phyloP scores from a whole-genome alignment of 2,888 invertebrate species.

The Odontocolon sp. region DNA sequence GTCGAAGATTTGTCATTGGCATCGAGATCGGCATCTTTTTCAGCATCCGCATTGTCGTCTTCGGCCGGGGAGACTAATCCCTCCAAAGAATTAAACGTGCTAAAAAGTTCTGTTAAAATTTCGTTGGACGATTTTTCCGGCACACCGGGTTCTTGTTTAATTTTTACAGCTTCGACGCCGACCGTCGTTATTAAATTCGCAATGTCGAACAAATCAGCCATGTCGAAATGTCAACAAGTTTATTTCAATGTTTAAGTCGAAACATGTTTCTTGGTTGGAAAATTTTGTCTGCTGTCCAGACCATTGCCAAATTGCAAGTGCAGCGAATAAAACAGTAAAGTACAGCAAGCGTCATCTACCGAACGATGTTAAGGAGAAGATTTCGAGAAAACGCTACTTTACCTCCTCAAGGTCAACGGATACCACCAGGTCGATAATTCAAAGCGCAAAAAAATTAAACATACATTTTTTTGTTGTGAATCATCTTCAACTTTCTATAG shows the following conservation, averaged over 20 bases:
- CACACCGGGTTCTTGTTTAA: slow-evolving; percentile 77
- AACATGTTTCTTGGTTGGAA: background rate
- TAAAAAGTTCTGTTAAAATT: slow-evolving; percentile 91
- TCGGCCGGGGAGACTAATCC: slow-evolving; percentile 69
- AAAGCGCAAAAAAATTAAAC: background rate
- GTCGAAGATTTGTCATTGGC: slow-evolving; percentile 46
- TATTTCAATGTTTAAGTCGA: background rate
- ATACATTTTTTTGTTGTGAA: no score
- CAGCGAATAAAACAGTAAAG: background rate
- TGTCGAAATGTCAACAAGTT: slow-evolving; percentile 43
- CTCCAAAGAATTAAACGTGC: slow-evolving; percentile 85
- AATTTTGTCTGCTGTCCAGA: background rate
- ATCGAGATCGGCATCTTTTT: slow-evolving; percentile 75
- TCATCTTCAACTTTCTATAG: no score
- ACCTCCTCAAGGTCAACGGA: background rate
- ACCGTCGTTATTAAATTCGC: slow-evolving; percentile 78
- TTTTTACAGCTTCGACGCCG: slow-evolving; percentile 78
- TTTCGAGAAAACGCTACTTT: background rate
- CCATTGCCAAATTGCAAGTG: no score
- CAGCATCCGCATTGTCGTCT: slow-evolving; percentile 66
- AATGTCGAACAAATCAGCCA: slow-evolving; percentile 78
- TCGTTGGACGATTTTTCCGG: slow-evolving; percentile 88
- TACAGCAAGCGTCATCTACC: background rate
- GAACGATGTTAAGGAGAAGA: no score
- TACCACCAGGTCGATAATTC: background rate